Conservation (phyloP, 1,140 invertebrate species). For the Drosophila ogumai region DNA sequence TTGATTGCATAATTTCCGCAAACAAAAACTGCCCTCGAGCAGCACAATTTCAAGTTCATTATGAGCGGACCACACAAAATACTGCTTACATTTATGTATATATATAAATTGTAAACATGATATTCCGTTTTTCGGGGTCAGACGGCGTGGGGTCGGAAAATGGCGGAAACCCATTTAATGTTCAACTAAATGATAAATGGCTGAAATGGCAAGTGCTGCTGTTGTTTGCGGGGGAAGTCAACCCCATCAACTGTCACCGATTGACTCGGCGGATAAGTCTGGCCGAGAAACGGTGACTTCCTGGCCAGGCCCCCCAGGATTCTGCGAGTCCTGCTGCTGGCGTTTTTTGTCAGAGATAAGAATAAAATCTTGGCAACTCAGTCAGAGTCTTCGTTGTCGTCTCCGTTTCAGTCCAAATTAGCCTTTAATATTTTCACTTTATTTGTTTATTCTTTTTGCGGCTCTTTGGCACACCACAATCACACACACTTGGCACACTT, state of each 20-base stretch:
- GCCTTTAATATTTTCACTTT: conserved; percentile 37
- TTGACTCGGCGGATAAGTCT: conserved; percentile 66
- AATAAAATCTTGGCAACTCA: conserved; percentile 31
- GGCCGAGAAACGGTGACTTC: conserved; percentile 32
- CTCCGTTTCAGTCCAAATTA: conserved; percentile 40
- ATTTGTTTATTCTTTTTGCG: conserved; percentile 39
- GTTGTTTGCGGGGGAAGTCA: conserved; percentile 22
- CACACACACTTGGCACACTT: conserved; percentile 64
- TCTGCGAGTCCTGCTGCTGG: conserved; percentile 45
- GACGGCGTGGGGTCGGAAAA: conserved; percentile 52
- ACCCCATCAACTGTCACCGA: conserved; percentile 66
- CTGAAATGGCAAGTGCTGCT: conserved; percentile 37
- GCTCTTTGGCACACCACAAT: conserved; percentile 39
- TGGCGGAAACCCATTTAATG: conserved; percentile 78
- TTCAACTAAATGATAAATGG: conserved; percentile 77
- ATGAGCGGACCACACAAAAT: conserved; percentile 41
- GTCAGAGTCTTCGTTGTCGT: not conserved
- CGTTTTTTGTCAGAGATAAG: conserved; percentile 69
- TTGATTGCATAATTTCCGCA: conserved; percentile 80
- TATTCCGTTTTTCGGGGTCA: conserved; percentile 30
- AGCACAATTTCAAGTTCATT: conserved; percentile 72
- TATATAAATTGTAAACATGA: conserved; percentile 40
- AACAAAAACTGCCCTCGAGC: conserved; percentile 52
- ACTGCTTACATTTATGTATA: not conserved
- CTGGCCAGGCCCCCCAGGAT: conserved; percentile 10